Evolutionary conservation across 2,113 vertebrate species (phyloP).

Genomic region (Erythrocercus mccallii): DNA sequence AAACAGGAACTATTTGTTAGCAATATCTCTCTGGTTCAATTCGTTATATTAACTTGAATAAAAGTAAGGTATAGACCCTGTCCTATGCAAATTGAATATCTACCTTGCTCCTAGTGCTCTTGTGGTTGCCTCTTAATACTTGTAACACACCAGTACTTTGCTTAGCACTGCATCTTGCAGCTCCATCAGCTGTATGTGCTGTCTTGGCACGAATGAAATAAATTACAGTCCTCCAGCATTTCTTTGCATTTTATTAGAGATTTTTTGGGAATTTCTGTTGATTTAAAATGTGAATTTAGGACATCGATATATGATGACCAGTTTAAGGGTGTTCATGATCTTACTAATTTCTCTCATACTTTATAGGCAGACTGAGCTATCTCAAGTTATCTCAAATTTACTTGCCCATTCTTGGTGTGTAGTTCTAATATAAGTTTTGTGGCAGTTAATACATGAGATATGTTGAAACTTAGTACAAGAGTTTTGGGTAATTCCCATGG

Average conservation of each 20-base stretch:
- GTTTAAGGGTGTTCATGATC: background rate
- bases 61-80: background rate
- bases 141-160: background rate
- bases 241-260: background rate
- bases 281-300: background rate
- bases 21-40: background rate
- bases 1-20: conserved; percentile 13
- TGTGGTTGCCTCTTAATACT: background rate
- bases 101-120: background rate
- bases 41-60: background rate
- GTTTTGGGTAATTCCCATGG: background rate
- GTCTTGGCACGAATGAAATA: background rate
- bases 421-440: background rate
- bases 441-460: background rate
- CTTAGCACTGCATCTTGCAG: background rate
- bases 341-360: background rate
- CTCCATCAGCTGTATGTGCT: background rate
- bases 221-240: background rate
- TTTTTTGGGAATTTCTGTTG: background rate
- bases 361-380: background rate
- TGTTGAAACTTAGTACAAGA: background rate
- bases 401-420: background rate
- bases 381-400: background rate
- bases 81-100: background rate
- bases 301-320: background rate